Percentiles rank a stretch among this genome's conserved stretches.
These are phyloP conservation scores for Resseliella maxima DNA, from an alignment of 2,888 invertebrate species.

Conservation along the genomic window DNA sequence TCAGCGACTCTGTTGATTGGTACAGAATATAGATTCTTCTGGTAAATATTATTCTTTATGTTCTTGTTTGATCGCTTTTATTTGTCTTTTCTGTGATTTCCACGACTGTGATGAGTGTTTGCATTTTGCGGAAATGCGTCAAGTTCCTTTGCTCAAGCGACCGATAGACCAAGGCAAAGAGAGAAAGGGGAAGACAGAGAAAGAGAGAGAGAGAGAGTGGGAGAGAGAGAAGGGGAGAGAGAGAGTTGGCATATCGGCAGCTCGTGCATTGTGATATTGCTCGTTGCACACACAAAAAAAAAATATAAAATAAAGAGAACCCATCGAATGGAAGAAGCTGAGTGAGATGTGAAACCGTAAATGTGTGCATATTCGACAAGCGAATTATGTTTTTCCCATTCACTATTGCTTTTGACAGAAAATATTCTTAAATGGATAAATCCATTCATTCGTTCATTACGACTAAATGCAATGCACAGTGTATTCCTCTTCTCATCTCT, in stretches of 20 bases:
- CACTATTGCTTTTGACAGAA: constrained; percentile 51
- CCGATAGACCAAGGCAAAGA: neutral
- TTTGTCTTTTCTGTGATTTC: constrained; percentile 44
- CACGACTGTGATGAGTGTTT: constrained; percentile 40
- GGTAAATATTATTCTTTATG: constrained; percentile 49
- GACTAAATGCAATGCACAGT: too few species aligned
- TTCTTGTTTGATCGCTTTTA: constrained; percentile 32
- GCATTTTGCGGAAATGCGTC: constrained; percentile 44
- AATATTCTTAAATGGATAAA: constrained; percentile 47
- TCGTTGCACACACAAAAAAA: constrained; percentile 24
- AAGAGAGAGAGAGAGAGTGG: too few species aligned
- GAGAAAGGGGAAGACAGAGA: too few species aligned
- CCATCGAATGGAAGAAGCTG: neutral
- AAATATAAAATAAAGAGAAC: neutral
- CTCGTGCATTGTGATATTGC: neutral
- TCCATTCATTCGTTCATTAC: constrained; percentile 10
- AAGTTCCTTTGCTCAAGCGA: neutral
- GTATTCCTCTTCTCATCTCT: neutral
- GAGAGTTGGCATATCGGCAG: neutral
- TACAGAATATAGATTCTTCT: constrained; percentile 31
- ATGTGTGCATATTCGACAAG: constrained; percentile 49
- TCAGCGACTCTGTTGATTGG: constrained; percentile 27
- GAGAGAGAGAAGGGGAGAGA: too few species aligned
- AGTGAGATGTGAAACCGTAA: neutral
- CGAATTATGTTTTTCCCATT: constrained; percentile 48